These are phyloP conservation scores for Orthonevra nobilis DNA, from an alignment of 2,888 invertebrate species.

Conservation along the genomic window DNA sequence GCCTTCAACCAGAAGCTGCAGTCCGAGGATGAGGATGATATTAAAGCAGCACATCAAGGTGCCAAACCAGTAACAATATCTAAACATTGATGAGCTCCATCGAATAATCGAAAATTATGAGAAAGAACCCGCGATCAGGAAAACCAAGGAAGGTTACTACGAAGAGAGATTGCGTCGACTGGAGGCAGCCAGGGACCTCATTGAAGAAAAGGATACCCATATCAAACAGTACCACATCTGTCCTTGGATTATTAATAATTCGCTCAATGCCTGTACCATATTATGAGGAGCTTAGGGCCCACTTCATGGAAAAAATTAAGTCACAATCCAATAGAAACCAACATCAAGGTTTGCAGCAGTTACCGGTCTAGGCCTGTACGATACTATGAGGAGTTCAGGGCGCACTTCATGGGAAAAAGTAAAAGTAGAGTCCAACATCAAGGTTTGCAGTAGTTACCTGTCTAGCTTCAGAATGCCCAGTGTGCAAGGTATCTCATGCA, in stretches of 20 bases:
- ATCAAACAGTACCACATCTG: not conserved
- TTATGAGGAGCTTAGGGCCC: not conserved
- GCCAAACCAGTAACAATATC: not conserved
- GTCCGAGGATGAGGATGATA: no score
- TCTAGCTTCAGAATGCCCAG: rapidly evolving
- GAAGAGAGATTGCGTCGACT: not conserved
- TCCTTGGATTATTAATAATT: not conserved
- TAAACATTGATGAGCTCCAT: not conserved
- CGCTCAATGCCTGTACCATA: not conserved
- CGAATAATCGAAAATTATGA: not conserved
- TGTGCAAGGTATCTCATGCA: not conserved
- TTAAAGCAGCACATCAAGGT: not conserved
- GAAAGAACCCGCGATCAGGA: not conserved
- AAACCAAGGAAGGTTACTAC: not conserved
- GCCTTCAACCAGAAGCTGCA: no score
- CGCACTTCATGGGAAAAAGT: not conserved
- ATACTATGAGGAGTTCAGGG: not conserved
- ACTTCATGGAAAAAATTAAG: not conserved
- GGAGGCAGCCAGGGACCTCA: no score
- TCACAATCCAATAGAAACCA: not conserved
- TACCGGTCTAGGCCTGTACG: not conserved
- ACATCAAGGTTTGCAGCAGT: not conserved
- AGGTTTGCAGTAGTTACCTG: not conserved
- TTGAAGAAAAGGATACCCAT: not conserved
- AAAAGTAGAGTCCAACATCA: not conserved